These are phyloP conservation scores for Shinisaurus crocodilurus DNA, from an alignment of 2,113 vertebrate species.

Conservation along the genomic window DNA sequence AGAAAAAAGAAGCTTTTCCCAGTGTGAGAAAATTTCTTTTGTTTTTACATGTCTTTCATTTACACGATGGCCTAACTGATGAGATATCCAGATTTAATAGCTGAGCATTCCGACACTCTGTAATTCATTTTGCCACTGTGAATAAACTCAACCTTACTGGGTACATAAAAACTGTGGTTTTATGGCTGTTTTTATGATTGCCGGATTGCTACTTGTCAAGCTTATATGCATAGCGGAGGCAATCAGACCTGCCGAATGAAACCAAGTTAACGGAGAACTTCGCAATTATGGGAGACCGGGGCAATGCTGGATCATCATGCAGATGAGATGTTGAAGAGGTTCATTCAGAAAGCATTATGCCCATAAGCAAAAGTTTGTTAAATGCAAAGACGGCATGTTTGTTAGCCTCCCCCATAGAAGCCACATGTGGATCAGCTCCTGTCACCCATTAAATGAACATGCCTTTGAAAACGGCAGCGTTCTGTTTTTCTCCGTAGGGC, in stretches of 20 bases:
- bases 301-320: constrained; percentile 24
- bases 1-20: neutral
- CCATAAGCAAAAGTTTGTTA: constrained; percentile 42
- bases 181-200: constrained; percentile 61
- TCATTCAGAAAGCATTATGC: constrained; percentile 35
- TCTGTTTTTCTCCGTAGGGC: constrained; percentile 33
- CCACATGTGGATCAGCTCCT: constrained; percentile 8
- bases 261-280: constrained; percentile 32
- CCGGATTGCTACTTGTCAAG: constrained; percentile 53
- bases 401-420: constrained; percentile 15
- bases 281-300: constrained; percentile 17
- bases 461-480: constrained; percentile 33
- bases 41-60: constrained; percentile 50
- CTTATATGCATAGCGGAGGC: constrained; percentile 51
- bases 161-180: constrained; percentile 54
- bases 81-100: constrained; percentile 50
- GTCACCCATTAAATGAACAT: constrained; percentile 32
- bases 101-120: constrained; percentile 45
- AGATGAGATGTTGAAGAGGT: constrained; percentile 13
- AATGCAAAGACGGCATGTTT: constrained; percentile 23
- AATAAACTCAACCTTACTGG: constrained; percentile 50
- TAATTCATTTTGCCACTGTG: constrained; percentile 56
- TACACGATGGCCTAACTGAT: constrained; percentile 44
- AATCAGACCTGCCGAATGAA: constrained; percentile 54
- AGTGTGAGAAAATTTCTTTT: constrained; percentile 34